These are phyloP conservation scores for Mimachlamys varia DNA, from an alignment of 2,888 invertebrate species.

Conservation along the genomic window DNA sequence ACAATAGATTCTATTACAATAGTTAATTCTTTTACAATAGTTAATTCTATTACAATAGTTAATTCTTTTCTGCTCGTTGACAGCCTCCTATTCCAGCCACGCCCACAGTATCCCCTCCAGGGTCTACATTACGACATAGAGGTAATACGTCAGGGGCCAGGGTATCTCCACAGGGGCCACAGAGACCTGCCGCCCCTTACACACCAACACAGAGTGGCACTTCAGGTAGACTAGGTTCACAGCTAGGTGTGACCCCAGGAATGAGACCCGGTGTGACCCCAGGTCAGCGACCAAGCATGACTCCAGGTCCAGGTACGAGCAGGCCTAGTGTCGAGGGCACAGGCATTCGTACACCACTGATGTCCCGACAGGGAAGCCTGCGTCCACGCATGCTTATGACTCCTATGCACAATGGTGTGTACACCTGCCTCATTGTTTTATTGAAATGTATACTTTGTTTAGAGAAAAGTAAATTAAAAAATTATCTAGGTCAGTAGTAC, in stretches of 20 bases:
- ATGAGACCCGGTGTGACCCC: constrained; percentile 52
- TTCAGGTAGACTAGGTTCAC: not conserved
- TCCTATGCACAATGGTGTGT: constrained; percentile 54
- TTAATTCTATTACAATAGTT: too few species aligned
- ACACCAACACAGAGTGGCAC: not conserved
- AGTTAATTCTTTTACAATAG: too few species aligned
- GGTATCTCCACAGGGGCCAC: not conserved
- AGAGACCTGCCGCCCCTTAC: not conserved
- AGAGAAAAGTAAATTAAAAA: constrained; percentile 1
- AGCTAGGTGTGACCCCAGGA: constrained; percentile 42
- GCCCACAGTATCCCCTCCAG: not conserved
- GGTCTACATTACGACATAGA: not conserved
- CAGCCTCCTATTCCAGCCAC: not conserved
- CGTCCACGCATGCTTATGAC: constrained; percentile 57
- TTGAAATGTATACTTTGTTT: not conserved
- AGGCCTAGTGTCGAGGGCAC: constrained; percentile 42
- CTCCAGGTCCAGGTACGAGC: not conserved
- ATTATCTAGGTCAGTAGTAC: not conserved
- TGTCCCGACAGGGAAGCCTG: constrained; percentile 51
- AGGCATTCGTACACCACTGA: constrained; percentile 53
- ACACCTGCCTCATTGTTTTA: not conserved
- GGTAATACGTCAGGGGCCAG: not conserved
- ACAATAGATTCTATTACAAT: too few species aligned
- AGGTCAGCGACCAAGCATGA: constrained; percentile 24
- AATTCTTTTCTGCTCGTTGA: not conserved